A percentile compares a stretch with the other conserved stretches of the same genome.
phyloP scores from a whole-genome alignment of 2,888 invertebrate species.

The Thera britannica region DNA sequence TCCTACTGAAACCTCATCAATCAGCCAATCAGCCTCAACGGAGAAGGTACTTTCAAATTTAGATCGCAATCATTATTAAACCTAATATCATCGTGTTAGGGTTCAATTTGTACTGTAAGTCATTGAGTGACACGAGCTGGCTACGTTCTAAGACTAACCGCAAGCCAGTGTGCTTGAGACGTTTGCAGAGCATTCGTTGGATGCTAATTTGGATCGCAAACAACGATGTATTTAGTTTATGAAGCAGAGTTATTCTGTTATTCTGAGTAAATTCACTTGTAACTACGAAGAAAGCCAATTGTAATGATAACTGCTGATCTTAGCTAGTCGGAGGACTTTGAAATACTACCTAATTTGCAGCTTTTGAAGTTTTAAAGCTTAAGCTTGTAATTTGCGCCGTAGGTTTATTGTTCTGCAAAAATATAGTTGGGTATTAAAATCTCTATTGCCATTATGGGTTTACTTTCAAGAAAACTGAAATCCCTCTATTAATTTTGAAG shows the following conservation, averaged over 20 bases:
- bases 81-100: background rate
- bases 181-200: conserved; percentile 18
- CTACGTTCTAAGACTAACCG: conserved; percentile 8
- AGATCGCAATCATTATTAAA: background rate
- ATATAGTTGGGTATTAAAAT: background rate
- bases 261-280: background rate
- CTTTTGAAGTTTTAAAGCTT: too few relatives aligned
- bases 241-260: background rate
- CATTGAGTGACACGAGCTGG: background rate
- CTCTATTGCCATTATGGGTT: background rate
- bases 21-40: background rate
- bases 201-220: conserved; percentile 26
- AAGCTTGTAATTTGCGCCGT: too few relatives aligned
- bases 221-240: conserved; percentile 13
- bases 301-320: too few relatives aligned
- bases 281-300: background rate
- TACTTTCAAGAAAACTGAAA: conserved; percentile 1
- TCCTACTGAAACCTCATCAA: background rate
- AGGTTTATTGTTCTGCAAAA: too few relatives aligned
- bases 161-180: conserved; percentile 25
- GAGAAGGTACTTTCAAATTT: background rate
- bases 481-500: conserved; percentile 14
- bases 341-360: too few relatives aligned
- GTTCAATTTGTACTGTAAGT: background rate
- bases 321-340: too few relatives aligned